Base-by-base conservation (phyloP, 2,113 vertebrate genomes). In the Actinemys pallida region DNA sequence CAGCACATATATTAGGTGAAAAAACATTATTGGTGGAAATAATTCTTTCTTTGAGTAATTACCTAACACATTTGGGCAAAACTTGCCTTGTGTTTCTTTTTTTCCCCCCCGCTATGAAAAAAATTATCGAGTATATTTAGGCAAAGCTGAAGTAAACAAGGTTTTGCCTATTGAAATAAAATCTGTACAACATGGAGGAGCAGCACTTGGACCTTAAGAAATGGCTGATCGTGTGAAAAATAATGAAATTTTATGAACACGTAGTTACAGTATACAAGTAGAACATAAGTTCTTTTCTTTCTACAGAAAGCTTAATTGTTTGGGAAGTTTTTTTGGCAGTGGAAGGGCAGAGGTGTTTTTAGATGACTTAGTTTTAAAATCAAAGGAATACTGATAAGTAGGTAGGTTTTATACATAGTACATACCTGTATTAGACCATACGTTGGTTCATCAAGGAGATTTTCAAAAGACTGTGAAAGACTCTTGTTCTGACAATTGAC, bases 401-500 rank as follows among this genome's bases (percentile, higher is more conserved):
- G 35, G 57, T 90, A 82, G 45, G 29, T 2, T 47, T 2, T 6
- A 9, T 57, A 89, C 6, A 12, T 14, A 86, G 93, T 22, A 98
- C 98, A 93, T 98, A 99, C 99, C 88, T 99, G 98, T 80, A 99
- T 97, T 76, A 99, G 98, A 87, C 99, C 98, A 94, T 98, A 99
- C 75, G 98, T 98, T 95, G 99, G 98, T 95, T 99, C 99, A 87
- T 99, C 99, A 94, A 99, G 98, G 83, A 99, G 99, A 97, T 99
- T 99, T 98, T 99, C 99, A 96, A 99, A 99, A 94, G 99, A 99
- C 97, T 99, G 99, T 56, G 99, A 99, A 95, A 99, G 98, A 95
- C 99, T 98, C 96, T 99, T 99, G 98, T 98, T 99, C 22, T 99
- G 98, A 81, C 98, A 98, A 95, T 98, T 99, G 97, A 99, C 99